Evolutionary conservation across 37 sponge, comb jelly and placozoan species (phyloP), one percentile per base, ranked within the genome.

Genomic region (Agelas oroides): DNA sequence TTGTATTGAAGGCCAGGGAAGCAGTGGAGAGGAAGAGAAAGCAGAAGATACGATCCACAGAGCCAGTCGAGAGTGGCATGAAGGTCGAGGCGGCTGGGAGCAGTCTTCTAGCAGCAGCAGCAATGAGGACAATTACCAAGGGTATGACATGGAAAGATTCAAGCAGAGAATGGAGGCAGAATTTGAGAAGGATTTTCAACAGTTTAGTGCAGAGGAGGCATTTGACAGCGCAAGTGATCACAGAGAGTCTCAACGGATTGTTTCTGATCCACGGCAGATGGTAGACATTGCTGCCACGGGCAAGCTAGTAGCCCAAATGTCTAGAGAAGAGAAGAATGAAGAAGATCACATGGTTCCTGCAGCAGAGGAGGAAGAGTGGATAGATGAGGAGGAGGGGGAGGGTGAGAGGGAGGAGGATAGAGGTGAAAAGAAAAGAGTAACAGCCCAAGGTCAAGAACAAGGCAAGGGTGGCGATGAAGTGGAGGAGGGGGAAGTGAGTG

Each of bases 401-500:
- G 19, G 36, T 15, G 73, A 35, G 68, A 66, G 71, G 75, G 55
- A 74, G 75, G 33, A 33, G 14, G 61, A 58, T 14, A 17, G 24
- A 58, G 77, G 31, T 38, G n/a, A 46, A 46, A 46, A 46, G 46
- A 46, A 46, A 8, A 8, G 46, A 46, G 46, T 3, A 46, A 8
- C 6, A 8, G 6, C 3, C 46, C 3, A 46, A 8, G 46, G 8
- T 46, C 46, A 8, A 2, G 52, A 25, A 40, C 38, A 64, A 3
- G 56, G 46, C 0, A 71, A 14, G 11, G 52, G 63, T 25, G 23
- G 23, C 6, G 59, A 27, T 37, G 80, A 78, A 28, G 80, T 62
- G 18, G 78, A 85, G 28, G 86, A 85, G 39, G 86, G 86, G 19
- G 77, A 85, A 33, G 52, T 77, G 30, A 77, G 78, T 66, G 86